Conservation (phyloP, 2,797 vertebrate genomes). For the Hozukius guyotensis region DNA sequence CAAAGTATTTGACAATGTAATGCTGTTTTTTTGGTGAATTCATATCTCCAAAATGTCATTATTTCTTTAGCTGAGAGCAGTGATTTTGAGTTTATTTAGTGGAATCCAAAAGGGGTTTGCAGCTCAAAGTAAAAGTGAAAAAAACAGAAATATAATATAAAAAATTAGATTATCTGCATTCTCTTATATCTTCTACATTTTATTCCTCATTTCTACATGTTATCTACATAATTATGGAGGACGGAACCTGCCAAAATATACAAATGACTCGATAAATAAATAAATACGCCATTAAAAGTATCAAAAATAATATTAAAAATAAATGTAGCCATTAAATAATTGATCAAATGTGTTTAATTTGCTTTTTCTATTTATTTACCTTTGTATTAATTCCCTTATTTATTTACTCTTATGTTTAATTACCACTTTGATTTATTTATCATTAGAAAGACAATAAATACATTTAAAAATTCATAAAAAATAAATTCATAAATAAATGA, state of each 20-base stretch:
- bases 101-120: neutral
- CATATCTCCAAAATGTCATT: neutral
- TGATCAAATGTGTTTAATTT: too few species aligned
- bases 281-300: too few species aligned
- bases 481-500: too few species aligned
- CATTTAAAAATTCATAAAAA: too few species aligned
- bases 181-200: neutral
- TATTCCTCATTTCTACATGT: neutral
- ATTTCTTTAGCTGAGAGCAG: neutral
- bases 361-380: too few species aligned
- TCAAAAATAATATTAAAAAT: too few species aligned
- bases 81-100: neutral
- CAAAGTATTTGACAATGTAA: neutral
- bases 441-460: neutral
- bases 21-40: neutral
- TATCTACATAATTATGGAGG: neutral
- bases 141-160: neutral
- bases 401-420: too few species aligned
- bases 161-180: neutral
- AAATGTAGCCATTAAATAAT: too few species aligned
- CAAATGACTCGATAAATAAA: too few species aligned
- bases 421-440: too few species aligned
- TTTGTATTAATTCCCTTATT: too few species aligned
- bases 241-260: too few species aligned
- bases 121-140: neutral